Evolutionary conservation across 2,888 invertebrate genomes (phyloP).

Genomic region (Chrysodeixis includens): DNA sequence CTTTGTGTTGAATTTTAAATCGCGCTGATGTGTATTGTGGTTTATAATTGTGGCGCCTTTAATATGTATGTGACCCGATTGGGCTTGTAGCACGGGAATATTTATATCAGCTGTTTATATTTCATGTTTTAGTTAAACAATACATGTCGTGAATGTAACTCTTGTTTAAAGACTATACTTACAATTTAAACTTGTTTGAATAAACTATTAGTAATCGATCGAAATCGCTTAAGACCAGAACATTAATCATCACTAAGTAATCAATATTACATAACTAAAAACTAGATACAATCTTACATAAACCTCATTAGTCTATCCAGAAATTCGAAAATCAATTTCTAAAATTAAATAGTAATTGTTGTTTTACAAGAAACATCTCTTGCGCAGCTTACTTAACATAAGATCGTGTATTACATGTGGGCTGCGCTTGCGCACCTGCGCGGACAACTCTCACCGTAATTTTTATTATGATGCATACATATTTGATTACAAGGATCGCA

Average conservation of each 20-base stretch:
- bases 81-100: background rate
- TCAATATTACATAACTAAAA: slow-evolving; percentile 3
- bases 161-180: too few relatives aligned
- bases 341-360: slow-evolving; percentile 8
- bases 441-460: slow-evolving; percentile 41
- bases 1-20: slow-evolving; percentile 38
- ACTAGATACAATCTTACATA: background rate
- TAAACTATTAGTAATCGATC: background rate
- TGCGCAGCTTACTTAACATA: slow-evolving; percentile 8
- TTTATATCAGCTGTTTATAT: background rate
- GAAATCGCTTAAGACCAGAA: background rate
- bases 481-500: slow-evolving; percentile 35
- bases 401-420: slow-evolving; percentile 12
- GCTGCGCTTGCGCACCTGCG: slow-evolving; percentile 39
- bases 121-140: background rate
- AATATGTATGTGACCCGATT: background rate
- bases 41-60: slow-evolving; percentile 16
- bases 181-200: too few relatives aligned
- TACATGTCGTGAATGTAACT: background rate
- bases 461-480: slow-evolving; percentile 33
- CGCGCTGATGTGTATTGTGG: slow-evolving; percentile 34
- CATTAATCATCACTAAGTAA: slow-evolving; percentile 1
- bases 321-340: slow-evolving; percentile 5
- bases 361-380: slow-evolving; percentile 6
- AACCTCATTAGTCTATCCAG: background rate